phyloP scores from a whole-genome alignment of 2,797 vertebrate genomes.

The Erethizon dorsatum region DNA sequence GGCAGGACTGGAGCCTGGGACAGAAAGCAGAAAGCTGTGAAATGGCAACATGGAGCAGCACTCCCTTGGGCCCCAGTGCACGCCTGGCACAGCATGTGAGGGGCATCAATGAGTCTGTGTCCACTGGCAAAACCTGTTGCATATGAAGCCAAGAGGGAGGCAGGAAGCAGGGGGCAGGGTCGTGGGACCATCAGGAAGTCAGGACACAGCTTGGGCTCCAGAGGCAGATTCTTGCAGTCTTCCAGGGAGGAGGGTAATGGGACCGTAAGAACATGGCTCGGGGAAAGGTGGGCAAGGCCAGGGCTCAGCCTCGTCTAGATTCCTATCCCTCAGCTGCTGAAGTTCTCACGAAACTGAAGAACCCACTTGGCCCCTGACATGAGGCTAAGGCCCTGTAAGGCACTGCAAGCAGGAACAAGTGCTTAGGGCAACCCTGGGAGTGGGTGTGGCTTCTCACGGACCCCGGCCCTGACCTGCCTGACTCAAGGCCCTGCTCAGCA shows the following conservation, averaged over 20 bases:
- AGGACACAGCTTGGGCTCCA: neutral
- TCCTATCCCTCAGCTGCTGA: neutral
- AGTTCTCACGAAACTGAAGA: neutral
- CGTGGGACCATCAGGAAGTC: neutral
- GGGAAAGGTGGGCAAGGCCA: neutral
- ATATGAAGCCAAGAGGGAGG: neutral
- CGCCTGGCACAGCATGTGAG: neutral
- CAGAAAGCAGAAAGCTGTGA: constrained; percentile 43
- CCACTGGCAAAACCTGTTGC: neutral
- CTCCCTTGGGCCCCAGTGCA: neutral
- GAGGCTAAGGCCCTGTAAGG: neutral
- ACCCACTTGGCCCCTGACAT: too few species aligned
- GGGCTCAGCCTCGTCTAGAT: neutral
- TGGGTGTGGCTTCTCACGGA: neutral
- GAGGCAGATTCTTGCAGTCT: neutral
- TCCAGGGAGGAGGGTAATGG: neutral
- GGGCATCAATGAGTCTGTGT: neutral
- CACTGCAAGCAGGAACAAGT: rapidly evolving
- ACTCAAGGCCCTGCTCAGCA: neutral
- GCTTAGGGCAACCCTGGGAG: neutral
- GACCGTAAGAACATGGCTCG: neutral
- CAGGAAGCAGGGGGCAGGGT: neutral
- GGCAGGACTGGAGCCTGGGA: constrained; percentile 65
- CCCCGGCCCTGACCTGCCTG: neutral
- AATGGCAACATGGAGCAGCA: neutral